Evolutionary conservation across 2,797 vertebrate species (phyloP), one percentile per base, ranked within the genome.

Genomic region (Etheostoma nigrum): DNA sequence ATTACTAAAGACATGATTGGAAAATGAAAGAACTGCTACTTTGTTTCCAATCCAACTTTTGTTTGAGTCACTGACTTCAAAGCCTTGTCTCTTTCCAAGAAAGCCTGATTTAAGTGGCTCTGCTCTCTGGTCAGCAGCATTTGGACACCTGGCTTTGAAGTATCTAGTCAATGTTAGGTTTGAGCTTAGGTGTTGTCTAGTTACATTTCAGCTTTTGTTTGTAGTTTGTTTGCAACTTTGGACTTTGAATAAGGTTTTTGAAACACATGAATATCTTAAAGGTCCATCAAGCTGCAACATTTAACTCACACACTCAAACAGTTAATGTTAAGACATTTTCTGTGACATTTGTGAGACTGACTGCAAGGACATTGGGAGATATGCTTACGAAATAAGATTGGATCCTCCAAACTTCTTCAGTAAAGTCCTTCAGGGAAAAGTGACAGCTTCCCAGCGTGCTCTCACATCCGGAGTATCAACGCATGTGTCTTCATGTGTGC

Each of bases 381-480:
- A 16, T 25, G 40, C 1, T 9, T 45, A 14, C 2, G 8, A 44
- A 44, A 14, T 14, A 8, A 40, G 10, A 40, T 40, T 40, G 36
- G 9, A 40, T 40, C 36, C 42, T 14, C 42, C 42, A 44, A 44
- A 44, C 42, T 14, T 44, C 13, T 40, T 40, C 10, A 11, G 36
- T 40, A 40, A 11, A 68, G 53, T 72, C 69, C 79, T 78, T 72
- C 47, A 71, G 77, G 59, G 54, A 57, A 67, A 40, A 68, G 62
- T 58, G 66, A 83, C 44, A 74, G 62, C 76, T 49, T 75, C 76
- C 27, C 67, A 71, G 55, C 60, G 4, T 13, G 72, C 48, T 69
- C 65, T 61, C 47, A 65, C 65, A 60, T 78, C 60, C 11, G 3
- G 36, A 40, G 36, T 67, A 55, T 73, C 48, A 77, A 68, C 6